Evolutionary conservation across 2,888 invertebrate species (phyloP), one percentile per base, ranked within the genome.

Genomic region (Coleophora flavipennella): DNA sequence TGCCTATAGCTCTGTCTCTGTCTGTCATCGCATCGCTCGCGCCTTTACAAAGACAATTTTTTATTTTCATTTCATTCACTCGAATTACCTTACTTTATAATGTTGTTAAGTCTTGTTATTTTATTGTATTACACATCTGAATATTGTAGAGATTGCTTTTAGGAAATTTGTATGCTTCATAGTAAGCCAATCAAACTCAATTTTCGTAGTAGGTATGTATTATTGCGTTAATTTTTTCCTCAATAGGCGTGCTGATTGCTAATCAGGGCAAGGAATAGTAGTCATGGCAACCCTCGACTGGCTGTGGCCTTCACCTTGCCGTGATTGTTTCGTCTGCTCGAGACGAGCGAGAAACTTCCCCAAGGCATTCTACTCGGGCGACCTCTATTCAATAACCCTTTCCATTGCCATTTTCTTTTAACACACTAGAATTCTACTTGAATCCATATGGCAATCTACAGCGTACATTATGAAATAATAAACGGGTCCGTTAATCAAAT

Each of bases 261-360:
- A 57, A 58, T 69, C 52, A 61, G 39, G 39, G 41, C 39, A 46
- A 36, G 39, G 46, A 43, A 44, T 64, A 50, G 58, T 62, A 53
- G 49, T 67, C 59, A 67, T 69, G 53, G 73, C 51, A 62, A 73
- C 68, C 45, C 61, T 41, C 59, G 51, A 52, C 50, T 47, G 50
- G 49, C 43, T 42, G 31, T 52, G 58, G 61, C 73, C 74, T 77
- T 78, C 72, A 73, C 71, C 75, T 71, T 70, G 63, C 50, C 49
- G 42, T 61, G 63, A 67, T 62, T 53, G 54, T 52, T 48, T 46
- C 59, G 69, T 68, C 72, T 73, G 66, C 72, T 73, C 65, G 44
- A 42, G 42, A 45, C 45, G 41, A 45, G 47, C 36, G 45, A 45
- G 41, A 42, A 44, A 43, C 41, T 43, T 53, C 49, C 51, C 53